A percentile compares a stretch with the other conserved stretches of the same genome.
Evolutionary conservation across 2,797 vertebrate genomes (phyloP).

Genomic region (Serranus cabrilla): DNA sequence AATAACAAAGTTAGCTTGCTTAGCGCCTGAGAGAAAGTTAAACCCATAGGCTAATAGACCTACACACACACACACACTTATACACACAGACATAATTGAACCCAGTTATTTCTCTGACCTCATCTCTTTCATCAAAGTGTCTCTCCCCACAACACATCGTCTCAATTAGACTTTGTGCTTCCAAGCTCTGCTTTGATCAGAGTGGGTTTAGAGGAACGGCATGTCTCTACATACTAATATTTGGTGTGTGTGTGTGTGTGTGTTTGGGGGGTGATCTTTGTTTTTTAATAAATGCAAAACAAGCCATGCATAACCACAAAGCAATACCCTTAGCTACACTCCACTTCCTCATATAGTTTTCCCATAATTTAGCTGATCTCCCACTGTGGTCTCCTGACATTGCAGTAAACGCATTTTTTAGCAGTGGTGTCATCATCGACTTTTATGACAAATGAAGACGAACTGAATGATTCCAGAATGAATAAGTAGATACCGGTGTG

Average conservation of each 20-base stretch:
- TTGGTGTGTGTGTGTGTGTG: constrained; percentile 32
- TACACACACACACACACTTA: not conserved
- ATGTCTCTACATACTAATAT: constrained; percentile 57
- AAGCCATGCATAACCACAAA: constrained; percentile 39
- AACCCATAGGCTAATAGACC: constrained; percentile 18
- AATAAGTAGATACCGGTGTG: not conserved
- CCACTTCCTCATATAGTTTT: constrained; percentile 14
- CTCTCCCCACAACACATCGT: constrained; percentile 67
- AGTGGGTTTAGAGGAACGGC: constrained; percentile 46
- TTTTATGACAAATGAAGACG: constrained; percentile 12
- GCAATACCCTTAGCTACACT: constrained; percentile 29
- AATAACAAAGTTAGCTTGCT: constrained; percentile 8
- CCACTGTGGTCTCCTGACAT: constrained; percentile 13
- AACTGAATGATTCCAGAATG: not conserved
- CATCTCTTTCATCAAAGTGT: constrained; percentile 67
- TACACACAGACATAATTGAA: constrained; percentile 48
- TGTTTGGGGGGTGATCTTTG: constrained; percentile 20
- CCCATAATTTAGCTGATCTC: constrained; percentile 40
- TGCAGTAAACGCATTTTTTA: constrained; percentile 24
- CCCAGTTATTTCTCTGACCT: constrained; percentile 62
- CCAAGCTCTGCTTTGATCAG: constrained; percentile 79
- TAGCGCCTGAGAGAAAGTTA: constrained; percentile 13
- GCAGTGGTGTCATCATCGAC: not conserved
- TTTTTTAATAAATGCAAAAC: constrained; percentile 49
- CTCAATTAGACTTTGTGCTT: constrained; percentile 70